phyloP scores from a whole-genome alignment of 1,140 invertebrate genomes.

The Apis mellifera region DNA sequence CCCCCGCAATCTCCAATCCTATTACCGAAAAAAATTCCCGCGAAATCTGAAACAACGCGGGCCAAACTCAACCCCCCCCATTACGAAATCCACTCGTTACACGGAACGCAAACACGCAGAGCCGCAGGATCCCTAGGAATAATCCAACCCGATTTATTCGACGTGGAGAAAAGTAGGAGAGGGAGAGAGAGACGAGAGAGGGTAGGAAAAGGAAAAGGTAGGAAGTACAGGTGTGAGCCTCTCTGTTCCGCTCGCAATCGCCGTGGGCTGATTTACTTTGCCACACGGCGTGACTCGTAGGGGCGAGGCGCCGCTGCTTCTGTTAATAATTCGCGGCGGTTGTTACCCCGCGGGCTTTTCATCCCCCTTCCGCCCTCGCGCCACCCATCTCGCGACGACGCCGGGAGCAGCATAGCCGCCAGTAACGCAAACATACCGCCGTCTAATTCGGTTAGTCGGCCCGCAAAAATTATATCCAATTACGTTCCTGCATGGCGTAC shows the following conservation, averaged over 20 bases:
- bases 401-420: constrained; percentile 44
- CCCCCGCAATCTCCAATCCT: too few species aligned
- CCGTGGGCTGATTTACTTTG: constrained; percentile 66
- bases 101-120: constrained; percentile 31
- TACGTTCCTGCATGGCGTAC: constrained; percentile 58
- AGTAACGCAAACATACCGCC: constrained; percentile 70
- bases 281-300: constrained; percentile 57
- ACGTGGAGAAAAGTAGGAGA: neutral
- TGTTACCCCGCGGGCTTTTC: constrained; percentile 64
- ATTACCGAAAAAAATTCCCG: neutral
- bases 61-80: too few species aligned
- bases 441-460: constrained; percentile 71
- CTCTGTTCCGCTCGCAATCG: constrained; percentile 52
- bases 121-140: constrained; percentile 26
- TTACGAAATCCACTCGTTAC: neutral
- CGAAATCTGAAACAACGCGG: neutral
- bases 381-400: constrained; percentile 41
- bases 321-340: constrained; percentile 70
- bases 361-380: constrained; percentile 37
- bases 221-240: neutral
- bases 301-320: constrained; percentile 58
- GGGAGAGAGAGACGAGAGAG: neutral
- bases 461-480: constrained; percentile 74
- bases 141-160: constrained; percentile 51
- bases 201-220: too few species aligned